phyloP scores from a whole-genome alignment of 2,888 invertebrate species.

The Epistrophella euchroma region DNA sequence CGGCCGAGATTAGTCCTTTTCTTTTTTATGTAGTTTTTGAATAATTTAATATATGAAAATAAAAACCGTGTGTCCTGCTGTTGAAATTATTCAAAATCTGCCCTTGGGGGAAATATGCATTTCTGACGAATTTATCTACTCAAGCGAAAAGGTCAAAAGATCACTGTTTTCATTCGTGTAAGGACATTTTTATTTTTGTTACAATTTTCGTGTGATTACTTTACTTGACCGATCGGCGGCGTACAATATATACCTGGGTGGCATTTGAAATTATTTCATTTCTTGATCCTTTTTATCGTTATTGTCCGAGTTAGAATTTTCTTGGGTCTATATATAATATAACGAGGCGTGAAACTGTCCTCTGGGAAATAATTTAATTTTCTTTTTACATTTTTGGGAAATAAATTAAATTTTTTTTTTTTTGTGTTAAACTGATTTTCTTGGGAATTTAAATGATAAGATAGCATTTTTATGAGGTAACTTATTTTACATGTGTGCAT shows the following conservation, averaged over 20 bases:
- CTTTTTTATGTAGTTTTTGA: not conserved
- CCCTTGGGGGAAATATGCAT: not conserved
- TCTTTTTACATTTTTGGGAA: constrained; percentile 24
- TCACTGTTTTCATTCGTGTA: constrained; percentile 67
- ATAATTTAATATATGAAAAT: not conserved
- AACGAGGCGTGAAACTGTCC: constrained; percentile 75
- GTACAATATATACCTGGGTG: constrained; percentile 68
- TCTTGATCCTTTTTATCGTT: constrained; percentile 28
- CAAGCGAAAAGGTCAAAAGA: constrained; percentile 72
- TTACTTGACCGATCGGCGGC: constrained; percentile 55
- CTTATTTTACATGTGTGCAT: constrained; percentile 52
- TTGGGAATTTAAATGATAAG: constrained; percentile 24
- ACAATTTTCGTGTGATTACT: constrained; percentile 38
- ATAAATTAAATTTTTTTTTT: constrained; percentile 52
- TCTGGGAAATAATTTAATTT: constrained; percentile 51
- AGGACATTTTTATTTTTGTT: constrained; percentile 57
- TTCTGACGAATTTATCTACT: constrained; percentile 56
- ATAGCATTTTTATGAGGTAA: not conserved
- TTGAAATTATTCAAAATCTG: constrained; percentile 30
- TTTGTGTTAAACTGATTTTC: constrained; percentile 46
- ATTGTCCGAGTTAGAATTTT: constrained; percentile 31
- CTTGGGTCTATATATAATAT: constrained; percentile 45
- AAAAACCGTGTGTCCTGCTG: constrained; percentile 18
- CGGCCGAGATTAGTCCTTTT: constrained; percentile 21
- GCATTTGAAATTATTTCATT: constrained; percentile 15